Base-by-base conservation (phyloP, 2,888 invertebrate genomes). In the Melieria picta region DNA sequence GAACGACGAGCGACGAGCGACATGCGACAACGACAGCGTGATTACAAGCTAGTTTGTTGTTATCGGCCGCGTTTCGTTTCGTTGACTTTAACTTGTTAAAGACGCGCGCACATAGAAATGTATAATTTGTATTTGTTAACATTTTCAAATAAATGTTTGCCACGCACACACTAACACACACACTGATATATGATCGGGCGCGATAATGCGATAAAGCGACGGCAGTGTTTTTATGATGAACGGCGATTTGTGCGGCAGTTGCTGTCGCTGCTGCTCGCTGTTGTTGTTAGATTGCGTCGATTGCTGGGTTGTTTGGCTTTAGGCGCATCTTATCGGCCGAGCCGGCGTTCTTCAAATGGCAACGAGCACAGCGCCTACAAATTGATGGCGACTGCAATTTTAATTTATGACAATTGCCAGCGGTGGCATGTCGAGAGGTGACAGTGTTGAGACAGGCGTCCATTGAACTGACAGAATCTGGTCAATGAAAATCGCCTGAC, bases 151-250 rank as follows among this genome's bases (percentile, higher is more conserved):
- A 63, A 63, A 11, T 46, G 16, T 46, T 55, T 56, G 13, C 13
- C 43, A 58, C 58, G 30, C 42, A 58, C 5, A 11, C 57, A 10
- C 10, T 1, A 5, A 11, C 13, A 61, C 46, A 61, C 46, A 4
- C 13, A 10, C 5, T 0, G 7, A 43, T 64, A n/a, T 43, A 43
- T 52, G 11, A n/a, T 10, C n/a, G 13, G 13, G 30, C 7, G 16
- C 6, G 66, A 66, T 66, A 66, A 66, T 57, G 45, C 47, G 57
- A 46, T 16, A 50, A 66, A 65, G 9, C 30, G 52, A 7, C 52
- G 57, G 30, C 48, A 58, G n/a, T 66, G 43, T 48, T 66, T 66
- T 66, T 66, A 60, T 66, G 58, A 66, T 50, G 48, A 58, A 58
- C 30, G 43, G 57, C 57, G 48, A 66, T 66, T 58, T 58, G 58